Evolutionary conservation across 2,888 invertebrate species (phyloP), one percentile per base, ranked within the genome.

Genomic region (Neoscelio sp.): DNA sequence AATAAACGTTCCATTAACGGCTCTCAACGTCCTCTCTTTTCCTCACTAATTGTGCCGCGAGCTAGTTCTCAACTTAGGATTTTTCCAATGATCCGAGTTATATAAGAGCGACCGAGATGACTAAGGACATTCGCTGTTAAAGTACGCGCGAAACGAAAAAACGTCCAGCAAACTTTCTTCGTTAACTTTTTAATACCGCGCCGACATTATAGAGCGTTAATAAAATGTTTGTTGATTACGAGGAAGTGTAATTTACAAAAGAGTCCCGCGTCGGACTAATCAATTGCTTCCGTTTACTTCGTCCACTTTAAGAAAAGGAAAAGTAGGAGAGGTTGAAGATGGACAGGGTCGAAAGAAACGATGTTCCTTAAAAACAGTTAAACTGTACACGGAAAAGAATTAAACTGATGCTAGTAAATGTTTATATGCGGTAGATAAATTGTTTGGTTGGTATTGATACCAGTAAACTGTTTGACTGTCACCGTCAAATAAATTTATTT

Each of bases 1-100:
- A 77, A 58, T 60, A 65, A 77, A 71, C 60, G 77, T 71, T 77
- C 71, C 71, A 77, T 71, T 77, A 71, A 71, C 65, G 71, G 67
- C 65, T 71, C 70, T 67, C 71, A 58, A 52, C 52, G 50, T 50
- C 23, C 15, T 20, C n/a, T 38, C 65, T 13, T 38, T 42, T 52
- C 67, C 46, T 33, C 40, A 65, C 70, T 71, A 71, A 71, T 65
- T 54, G 60, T 44, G 52, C 65, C 28, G 44, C 65, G 10, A 62
- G 46, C 42, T 71, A 77, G 71, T 77, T 77, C 52, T 40, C 40
- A 71, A 77, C 52, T 71, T 60, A 23, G 65, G 40, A 77, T 77
- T 77, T 70, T 67, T 67, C 65, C 65, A 54, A 42, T 52, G 65
- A 52, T 44, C 65, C 42, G 42, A 54, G 42, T 44, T 33, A 67